Conservation (phyloP, 2,888 invertebrate species). For the Siphonodentalium dalli region DNA sequence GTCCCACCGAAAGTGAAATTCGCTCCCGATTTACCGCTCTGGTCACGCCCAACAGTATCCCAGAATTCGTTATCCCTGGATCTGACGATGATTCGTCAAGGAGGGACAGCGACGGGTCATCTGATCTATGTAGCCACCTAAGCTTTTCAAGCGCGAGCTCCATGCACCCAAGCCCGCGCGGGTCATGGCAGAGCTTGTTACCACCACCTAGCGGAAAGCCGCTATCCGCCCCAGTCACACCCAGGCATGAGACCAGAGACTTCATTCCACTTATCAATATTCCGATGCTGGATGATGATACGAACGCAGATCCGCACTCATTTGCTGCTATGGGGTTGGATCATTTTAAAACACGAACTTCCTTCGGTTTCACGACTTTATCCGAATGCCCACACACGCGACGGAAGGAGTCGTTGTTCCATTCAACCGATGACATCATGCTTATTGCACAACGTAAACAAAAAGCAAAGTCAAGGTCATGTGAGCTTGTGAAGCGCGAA, state of each 20-base stretch:
- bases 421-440: slow-evolving; percentile 26
- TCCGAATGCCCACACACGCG: slow-evolving; percentile 48
- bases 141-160: slow-evolving; percentile 40
- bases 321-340: slow-evolving; percentile 45
- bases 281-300: slow-evolving; percentile 24
- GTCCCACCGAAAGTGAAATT: slow-evolving; percentile 3
- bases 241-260: slow-evolving; percentile 38
- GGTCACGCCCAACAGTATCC: slow-evolving; percentile 51
- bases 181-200: slow-evolving; percentile 15
- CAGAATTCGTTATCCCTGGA: slow-evolving; percentile 56
- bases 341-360: slow-evolving; percentile 44
- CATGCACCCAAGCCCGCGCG: slow-evolving; percentile 24
- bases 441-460: not conserved
- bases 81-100: slow-evolving; percentile 47
- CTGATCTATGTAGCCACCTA: slow-evolving; percentile 29
- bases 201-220: slow-evolving; percentile 24
- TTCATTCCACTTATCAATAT: slow-evolving; percentile 22
- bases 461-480: not conserved
- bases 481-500: not conserved
- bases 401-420: slow-evolving; percentile 53
- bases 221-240: slow-evolving; percentile 46
- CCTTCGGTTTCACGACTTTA: slow-evolving; percentile 49
- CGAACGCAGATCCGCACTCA: slow-evolving; percentile 49
- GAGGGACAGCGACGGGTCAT: slow-evolving; percentile 40
- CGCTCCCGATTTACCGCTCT: slow-evolving; percentile 28